A percentile compares a stretch with the other conserved stretches of the same genome.
Conservation (phyloP, 2,113 vertebrate species). For the Indicator maculatus region DNA sequence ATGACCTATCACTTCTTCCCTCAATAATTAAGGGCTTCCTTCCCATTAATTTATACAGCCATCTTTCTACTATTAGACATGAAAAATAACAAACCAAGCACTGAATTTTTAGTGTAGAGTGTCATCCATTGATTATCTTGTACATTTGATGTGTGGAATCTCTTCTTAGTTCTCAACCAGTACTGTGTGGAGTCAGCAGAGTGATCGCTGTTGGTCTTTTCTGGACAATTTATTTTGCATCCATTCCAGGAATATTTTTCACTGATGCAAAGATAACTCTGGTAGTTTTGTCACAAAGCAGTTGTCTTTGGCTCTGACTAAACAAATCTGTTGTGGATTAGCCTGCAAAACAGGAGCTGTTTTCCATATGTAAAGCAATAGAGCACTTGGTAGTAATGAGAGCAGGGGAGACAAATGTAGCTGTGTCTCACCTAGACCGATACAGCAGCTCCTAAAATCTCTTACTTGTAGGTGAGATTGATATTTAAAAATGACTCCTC, state of each 20-base stretch:
- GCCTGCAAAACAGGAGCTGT: not conserved
- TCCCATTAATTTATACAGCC: not conserved
- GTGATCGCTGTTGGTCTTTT: not conserved
- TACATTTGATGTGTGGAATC: not conserved
- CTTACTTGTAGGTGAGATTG: not conserved
- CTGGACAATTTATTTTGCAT: not conserved
- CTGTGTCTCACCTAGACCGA: not conserved
- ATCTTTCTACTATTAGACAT: not conserved
- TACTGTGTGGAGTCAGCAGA: not conserved
- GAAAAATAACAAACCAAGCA: not conserved
- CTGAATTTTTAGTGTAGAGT: not conserved
- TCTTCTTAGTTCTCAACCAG: not conserved
- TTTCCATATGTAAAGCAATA: not conserved
- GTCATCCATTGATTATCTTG: not conserved
- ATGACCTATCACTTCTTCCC: not conserved
- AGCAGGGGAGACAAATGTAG: not conserved
- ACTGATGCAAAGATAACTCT: not conserved
- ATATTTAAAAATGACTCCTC: not conserved
- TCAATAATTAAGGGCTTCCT: not conserved
- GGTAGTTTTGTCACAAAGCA: not conserved
- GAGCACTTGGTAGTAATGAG: not conserved
- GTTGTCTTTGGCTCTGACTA: conserved; percentile 4
- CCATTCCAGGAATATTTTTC: not conserved
- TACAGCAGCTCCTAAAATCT: not conserved
- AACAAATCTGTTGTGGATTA: not conserved